A percentile compares a stretch with the other conserved stretches of the same genome.
phyloP scores from a whole-genome alignment of 2,888 invertebrate genomes.

The Arrhopalites spinosus region DNA sequence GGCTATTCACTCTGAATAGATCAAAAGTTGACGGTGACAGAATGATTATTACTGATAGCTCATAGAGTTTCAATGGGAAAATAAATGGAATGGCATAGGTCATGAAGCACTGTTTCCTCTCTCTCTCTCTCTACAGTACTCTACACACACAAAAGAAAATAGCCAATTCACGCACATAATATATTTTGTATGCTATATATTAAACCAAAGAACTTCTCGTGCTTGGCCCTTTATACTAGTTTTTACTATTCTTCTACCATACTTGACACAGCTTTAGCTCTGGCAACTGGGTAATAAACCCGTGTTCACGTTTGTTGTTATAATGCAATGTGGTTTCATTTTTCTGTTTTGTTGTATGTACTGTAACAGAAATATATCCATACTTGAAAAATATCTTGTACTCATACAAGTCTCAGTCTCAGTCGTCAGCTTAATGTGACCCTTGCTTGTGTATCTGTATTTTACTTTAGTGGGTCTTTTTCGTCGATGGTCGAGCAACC shows the following conservation, averaged over 20 bases:
- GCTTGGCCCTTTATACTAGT: not conserved
- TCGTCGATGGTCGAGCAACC: too few relatives aligned
- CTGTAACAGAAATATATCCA: too few relatives aligned
- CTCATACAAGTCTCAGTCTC: too few relatives aligned
- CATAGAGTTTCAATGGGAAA: slow-evolving; percentile 23
- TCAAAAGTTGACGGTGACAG: slow-evolving; percentile 18
- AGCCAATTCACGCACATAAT: slow-evolving; percentile 21
- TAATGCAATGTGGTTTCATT: too few relatives aligned
- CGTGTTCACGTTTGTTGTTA: too few relatives aligned
- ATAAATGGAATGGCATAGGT: slow-evolving; percentile 31
- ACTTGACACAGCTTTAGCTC: not conserved
- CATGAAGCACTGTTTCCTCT: slow-evolving; percentile 33
- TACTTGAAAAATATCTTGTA: too few relatives aligned
- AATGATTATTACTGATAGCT: slow-evolving; percentile 29
- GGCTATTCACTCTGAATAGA: slow-evolving; percentile 16
- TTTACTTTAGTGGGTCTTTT: too few relatives aligned
- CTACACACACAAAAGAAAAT: slow-evolving; percentile 33
- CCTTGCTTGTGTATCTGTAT: too few relatives aligned
- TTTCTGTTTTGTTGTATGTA: too few relatives aligned
- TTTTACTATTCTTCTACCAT: not conserved
- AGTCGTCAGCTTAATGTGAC: too few relatives aligned
- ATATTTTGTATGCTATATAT: not conserved
- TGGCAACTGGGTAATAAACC: not conserved
- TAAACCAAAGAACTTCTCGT: not conserved
- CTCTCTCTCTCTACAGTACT: too few relatives aligned